A percentile compares a stretch with the other conserved stretches of the same genome.
These are phyloP conservation scores for Yponomeuta malinellus DNA, from an alignment of 2,888 invertebrate genomes.

Conservation along the genomic window DNA sequence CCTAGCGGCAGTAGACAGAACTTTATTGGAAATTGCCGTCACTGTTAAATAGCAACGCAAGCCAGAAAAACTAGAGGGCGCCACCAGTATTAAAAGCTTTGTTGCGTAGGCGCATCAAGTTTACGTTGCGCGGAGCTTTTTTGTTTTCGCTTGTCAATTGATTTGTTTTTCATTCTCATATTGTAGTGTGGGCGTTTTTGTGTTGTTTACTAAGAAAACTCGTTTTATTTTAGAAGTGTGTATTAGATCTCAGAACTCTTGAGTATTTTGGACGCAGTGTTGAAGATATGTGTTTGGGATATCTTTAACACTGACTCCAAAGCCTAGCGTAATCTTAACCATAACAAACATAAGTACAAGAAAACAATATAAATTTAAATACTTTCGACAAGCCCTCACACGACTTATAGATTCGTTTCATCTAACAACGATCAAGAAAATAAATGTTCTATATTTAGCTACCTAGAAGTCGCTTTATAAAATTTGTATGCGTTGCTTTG, in stretches of 20 bases:
- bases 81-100: slow-evolving; percentile 22
- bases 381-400: neutral
- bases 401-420: neutral
- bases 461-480: neutral
- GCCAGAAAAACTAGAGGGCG: slow-evolving; percentile 45
- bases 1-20: slow-evolving; percentile 30
- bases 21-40: slow-evolving; percentile 16
- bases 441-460: neutral
- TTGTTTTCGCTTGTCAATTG: neutral
- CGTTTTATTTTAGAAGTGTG: no score
- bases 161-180: neutral
- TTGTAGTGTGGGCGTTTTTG: neutral
- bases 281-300: no score
- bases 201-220: no score
- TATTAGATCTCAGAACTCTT: no score
- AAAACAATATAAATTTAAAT: neutral
- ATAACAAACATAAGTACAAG: neutral
- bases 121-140: neutral
- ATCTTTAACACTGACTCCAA: no score
- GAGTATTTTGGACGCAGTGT: no score
- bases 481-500: neutral
- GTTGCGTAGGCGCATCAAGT: slow-evolving; percentile 32
- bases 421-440: neutral
- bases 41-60: neutral
- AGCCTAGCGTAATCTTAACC: neutral